phyloP scores from a whole-genome alignment of 2,888 invertebrate species.

The Aproaerema taeniolella region DNA sequence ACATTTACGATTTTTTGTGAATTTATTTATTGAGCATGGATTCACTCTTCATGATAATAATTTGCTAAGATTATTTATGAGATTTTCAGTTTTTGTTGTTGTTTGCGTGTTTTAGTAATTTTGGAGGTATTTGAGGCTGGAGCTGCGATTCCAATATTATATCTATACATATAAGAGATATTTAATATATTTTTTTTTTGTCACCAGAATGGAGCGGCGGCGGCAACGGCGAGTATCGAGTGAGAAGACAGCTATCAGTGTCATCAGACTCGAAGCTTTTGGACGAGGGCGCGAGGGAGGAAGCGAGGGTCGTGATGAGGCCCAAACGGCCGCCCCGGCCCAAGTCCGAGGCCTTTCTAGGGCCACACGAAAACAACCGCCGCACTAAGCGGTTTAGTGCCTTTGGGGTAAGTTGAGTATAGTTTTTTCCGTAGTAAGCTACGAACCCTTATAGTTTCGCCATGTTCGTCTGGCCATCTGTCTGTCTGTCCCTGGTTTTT shows the following conservation, averaged over 20 bases:
- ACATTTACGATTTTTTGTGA: background rate
- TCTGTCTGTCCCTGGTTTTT: too few species aligned
- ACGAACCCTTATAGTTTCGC: too few species aligned
- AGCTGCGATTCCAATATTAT: too few species aligned
- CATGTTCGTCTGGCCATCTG: too few species aligned
- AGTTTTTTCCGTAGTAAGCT: too few species aligned
- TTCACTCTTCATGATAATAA: background rate
- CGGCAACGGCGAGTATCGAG: slow-evolving; percentile 86
- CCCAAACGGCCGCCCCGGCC: slow-evolving; percentile 95
- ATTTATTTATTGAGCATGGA: background rate
- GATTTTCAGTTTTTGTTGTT: too few species aligned
- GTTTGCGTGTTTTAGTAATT: too few species aligned
- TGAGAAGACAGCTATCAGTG: slow-evolving; percentile 92
- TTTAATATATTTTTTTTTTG: too few species aligned
- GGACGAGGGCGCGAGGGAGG: slow-evolving; percentile 93
- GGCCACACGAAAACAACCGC: slow-evolving; percentile 85
- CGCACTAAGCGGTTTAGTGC: slow-evolving; percentile 96
- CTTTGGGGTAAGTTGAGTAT: slow-evolving; percentile 90
- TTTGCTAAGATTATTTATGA: too few species aligned
- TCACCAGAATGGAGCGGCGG: slow-evolving; percentile 85
- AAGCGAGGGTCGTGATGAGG: slow-evolving; percentile 91
- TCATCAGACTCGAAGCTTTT: slow-evolving; percentile 94
- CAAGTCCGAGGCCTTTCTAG: slow-evolving; percentile 96
- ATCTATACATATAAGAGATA: too few species aligned
- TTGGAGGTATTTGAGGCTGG: too few species aligned